Evolutionary conservation across 1,140 invertebrate species (phyloP).

Genomic region (Tigriopus japonicus): DNA sequence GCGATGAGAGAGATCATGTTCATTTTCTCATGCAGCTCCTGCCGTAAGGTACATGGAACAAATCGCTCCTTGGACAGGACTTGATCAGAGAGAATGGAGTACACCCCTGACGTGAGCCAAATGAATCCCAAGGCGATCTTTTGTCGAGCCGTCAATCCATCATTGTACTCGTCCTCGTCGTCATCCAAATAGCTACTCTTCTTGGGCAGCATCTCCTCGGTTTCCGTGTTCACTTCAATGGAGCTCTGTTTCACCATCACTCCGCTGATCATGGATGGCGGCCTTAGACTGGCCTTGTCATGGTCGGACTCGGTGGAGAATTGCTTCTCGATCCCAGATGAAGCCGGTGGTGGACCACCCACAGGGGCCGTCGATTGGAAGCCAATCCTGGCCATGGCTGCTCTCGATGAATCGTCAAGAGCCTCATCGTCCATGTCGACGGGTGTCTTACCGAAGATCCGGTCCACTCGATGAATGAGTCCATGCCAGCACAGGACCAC

Average conservation of each 20-base stretch:
- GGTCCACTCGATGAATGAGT: neutral
- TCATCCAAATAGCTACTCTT: neutral
- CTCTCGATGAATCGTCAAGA: too few species aligned
- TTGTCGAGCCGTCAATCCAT: neutral
- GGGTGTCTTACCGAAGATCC: neutral
- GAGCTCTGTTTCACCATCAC: neutral
- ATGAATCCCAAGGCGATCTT: slow-evolving; percentile 5
- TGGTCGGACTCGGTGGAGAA: neutral
- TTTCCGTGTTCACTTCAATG: neutral
- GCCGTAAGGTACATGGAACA: neutral
- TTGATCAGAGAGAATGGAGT: slow-evolving; percentile 1
- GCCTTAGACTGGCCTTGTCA: neutral
- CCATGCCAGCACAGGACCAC: neutral
- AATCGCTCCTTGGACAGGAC: slow-evolving; percentile 3
- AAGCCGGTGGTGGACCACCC: too few species aligned
- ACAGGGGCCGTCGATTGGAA: too few species aligned
- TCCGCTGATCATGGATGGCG: neutral
- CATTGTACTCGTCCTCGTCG: neutral
- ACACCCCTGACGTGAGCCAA: slow-evolving; percentile 5
- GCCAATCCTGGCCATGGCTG: too few species aligned
- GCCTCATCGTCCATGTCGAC: too few species aligned
- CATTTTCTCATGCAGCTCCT: neutral
- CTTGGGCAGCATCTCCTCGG: neutral
- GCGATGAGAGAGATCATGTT: slow-evolving; percentile 3
- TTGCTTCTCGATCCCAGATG: too few species aligned